These are phyloP conservation scores for Ammodytes dubius DNA, from an alignment of 2,113 vertebrate species.

Conservation along the genomic window DNA sequence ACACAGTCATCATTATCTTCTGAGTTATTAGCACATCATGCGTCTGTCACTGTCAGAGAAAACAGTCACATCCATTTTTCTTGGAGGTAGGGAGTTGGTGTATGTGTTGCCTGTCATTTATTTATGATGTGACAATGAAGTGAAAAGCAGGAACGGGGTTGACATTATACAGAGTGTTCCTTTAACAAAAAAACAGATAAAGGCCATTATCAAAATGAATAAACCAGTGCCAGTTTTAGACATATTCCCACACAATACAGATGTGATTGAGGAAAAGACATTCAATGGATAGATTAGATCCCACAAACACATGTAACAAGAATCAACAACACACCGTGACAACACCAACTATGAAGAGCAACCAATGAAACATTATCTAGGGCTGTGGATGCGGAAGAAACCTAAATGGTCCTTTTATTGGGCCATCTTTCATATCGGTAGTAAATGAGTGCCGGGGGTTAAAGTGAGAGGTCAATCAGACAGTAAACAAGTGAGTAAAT, in stretches of 20 bases:
- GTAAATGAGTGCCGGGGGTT: not conserved
- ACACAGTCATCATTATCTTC: conserved; percentile 21
- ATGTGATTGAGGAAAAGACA: too few relatives aligned
- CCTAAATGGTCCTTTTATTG: not conserved
- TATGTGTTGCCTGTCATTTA: not conserved
- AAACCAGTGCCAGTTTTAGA: too few relatives aligned
- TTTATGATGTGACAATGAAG: not conserved
- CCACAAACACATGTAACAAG: too few relatives aligned
- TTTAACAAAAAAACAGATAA: too few relatives aligned
- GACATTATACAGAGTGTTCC: too few relatives aligned
- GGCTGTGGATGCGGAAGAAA: too few relatives aligned
- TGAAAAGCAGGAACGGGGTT: not conserved
- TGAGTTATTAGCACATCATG: not conserved
- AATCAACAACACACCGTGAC: too few relatives aligned
- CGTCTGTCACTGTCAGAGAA: conserved; percentile 9
- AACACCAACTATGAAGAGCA: too few relatives aligned
- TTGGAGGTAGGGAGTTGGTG: not conserved
- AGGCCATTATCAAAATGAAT: too few relatives aligned
- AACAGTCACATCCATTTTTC: not conserved
- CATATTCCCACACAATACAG: too few relatives aligned
- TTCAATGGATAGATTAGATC: too few relatives aligned
- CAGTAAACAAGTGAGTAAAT: not conserved
- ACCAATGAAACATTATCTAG: too few relatives aligned
- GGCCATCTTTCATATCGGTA: not conserved
- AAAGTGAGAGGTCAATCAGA: not conserved